Base-by-base conservation (phyloP, 2,113 vertebrate genomes). In the Bombycilla garrulus region DNA sequence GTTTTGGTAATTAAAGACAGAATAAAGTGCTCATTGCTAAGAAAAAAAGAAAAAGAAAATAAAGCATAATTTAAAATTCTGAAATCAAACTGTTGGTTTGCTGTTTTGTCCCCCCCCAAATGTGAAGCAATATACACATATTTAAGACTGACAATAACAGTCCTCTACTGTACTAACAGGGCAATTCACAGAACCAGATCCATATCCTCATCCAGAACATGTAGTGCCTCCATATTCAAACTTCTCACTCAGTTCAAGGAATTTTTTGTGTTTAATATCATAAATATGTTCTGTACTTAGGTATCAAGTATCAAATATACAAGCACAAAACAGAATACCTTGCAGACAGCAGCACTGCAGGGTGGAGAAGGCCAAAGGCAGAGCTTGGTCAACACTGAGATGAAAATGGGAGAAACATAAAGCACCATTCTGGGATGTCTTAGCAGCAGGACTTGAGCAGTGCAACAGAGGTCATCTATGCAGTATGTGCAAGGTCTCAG, bases 1-100 rank as follows among this genome's bases (percentile, higher is more conserved):
- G 94, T 92, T 93, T 96, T 38, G 22, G 71, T 80, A 81, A 72
- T 61, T 82, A 82, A 93, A 88, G 38, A 47, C 58, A 69, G 44
- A 81, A 91, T 53, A 61, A 88, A 82, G 54, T 54, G 28, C 16
- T 80, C 44, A 70, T n/a, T 29, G 7, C 16, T 47, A 92, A 82
- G 53, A 73, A 70, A 72, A 94, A 45, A 88, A 47, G 2, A 53
- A 79, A 42, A 88, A 51, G 25, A 58, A 77, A 77, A 87, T 61
- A 3, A 66, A 80, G 17, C 71, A 93, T 58, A 85, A 58, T 56
- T 79, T 56, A 67, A 90, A 81, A 71, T 76, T 77, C 35, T 73
- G 53, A 82, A 96, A 90, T 70, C 9, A 88, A 79, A 24, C n/a
- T 66, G 35, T 31, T 79, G 28, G 8, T 33, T 50, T 48, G 10